Conservation (phyloP, 2,797 vertebrate genomes). For the Hydrophis major region DNA sequence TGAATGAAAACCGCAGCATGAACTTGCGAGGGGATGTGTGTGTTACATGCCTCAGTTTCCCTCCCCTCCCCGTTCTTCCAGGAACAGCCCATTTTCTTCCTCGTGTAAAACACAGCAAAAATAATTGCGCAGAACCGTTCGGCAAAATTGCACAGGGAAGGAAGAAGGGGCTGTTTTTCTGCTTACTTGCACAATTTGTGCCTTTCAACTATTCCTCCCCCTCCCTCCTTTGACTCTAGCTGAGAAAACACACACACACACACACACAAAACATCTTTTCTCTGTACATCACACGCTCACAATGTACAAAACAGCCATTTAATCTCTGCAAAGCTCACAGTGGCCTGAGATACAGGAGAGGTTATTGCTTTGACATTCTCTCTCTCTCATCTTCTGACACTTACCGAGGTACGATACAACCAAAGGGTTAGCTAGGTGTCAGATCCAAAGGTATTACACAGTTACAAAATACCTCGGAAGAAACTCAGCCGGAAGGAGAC, state of each 20-base stretch:
- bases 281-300: slow-evolving; percentile 15
- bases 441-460: neutral
- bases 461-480: neutral
- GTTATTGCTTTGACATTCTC: neutral
- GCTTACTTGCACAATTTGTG: slow-evolving; percentile 70
- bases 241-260: slow-evolving; percentile 42
- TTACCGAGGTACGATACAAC: neutral
- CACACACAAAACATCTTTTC: slow-evolving; percentile 40
- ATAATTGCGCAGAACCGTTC: slow-evolving; percentile 65
- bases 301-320: slow-evolving; percentile 13
- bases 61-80: slow-evolving; percentile 52
- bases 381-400: neutral
- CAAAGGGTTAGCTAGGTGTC: neutral
- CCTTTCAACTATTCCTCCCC: slow-evolving; percentile 58
- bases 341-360: neutral
- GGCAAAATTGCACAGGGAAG: slow-evolving; percentile 68
- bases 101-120: slow-evolving; percentile 67
- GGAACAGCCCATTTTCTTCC: slow-evolving; percentile 64
- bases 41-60: neutral
- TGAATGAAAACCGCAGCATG: slow-evolving; percentile 72
- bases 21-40: slow-evolving; percentile 59
- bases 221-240: slow-evolving; percentile 30
- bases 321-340: neutral
- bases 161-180: slow-evolving; percentile 68
- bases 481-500: neutral